Evolutionary conservation across 2,888 invertebrate species (phyloP).

Genomic region (Tortrix viridana): DNA sequence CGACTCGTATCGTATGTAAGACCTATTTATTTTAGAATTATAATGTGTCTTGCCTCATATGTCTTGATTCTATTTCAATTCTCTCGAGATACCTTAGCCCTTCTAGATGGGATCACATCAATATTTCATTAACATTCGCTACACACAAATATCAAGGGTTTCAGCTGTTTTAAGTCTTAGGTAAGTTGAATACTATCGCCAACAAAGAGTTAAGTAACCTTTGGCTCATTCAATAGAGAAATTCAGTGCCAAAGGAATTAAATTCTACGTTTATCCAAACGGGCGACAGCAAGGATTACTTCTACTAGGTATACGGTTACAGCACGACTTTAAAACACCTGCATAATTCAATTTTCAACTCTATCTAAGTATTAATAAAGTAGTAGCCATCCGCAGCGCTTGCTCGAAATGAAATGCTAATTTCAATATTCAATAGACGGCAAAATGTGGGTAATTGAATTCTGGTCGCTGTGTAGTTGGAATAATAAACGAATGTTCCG

Average conservation of each 20-base stretch:
- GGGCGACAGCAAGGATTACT: slow-evolving; percentile 31
- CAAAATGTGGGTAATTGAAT: slow-evolving; percentile 37
- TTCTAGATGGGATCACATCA: too few relatives aligned
- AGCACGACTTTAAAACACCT: not conserved
- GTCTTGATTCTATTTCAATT: too few relatives aligned
- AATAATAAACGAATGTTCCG: slow-evolving; percentile 23
- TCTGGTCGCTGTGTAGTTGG: slow-evolving; percentile 26
- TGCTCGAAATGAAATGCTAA: slow-evolving; percentile 27
- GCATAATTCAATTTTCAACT: not conserved
- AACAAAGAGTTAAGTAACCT: too few relatives aligned
- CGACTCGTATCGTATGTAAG: too few relatives aligned
- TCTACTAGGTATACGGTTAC: slow-evolving; percentile 2
- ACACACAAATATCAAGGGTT: too few relatives aligned
- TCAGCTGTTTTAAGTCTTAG: not conserved
- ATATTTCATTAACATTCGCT: too few relatives aligned
- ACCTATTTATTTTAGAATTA: too few relatives aligned
- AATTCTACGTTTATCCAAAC: slow-evolving; percentile 25
- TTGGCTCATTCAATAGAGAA: slow-evolving; percentile 12
- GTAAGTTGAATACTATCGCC: not conserved
- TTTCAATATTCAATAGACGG: slow-evolving; percentile 37
- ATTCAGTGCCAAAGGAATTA: slow-evolving; percentile 16
- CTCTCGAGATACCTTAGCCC: too few relatives aligned
- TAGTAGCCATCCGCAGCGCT: not conserved
- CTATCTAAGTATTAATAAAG: not conserved
- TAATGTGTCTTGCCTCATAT: too few relatives aligned